Evolutionary conservation across 2,113 vertebrate genomes (phyloP).

Genomic region (Apodemus sylvaticus): DNA sequence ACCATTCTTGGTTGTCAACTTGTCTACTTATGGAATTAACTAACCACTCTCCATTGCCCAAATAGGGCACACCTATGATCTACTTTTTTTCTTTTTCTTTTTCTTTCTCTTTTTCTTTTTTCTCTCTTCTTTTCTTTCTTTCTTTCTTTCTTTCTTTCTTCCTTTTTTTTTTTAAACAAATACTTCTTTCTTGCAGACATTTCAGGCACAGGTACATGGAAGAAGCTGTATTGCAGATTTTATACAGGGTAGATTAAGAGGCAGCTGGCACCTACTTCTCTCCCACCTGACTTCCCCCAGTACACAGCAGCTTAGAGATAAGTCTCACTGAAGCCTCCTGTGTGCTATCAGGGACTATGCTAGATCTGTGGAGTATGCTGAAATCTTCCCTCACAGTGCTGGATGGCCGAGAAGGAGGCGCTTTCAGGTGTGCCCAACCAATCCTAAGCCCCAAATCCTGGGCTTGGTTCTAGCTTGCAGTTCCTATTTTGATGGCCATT

Average conservation of each 20-base stretch:
- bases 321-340: conserved; percentile 54
- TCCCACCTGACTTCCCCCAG: background rate
- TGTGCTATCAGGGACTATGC: conserved; percentile 38
- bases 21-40: background rate
- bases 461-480: conserved; percentile 32
- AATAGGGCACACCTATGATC: background rate
- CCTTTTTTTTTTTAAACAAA: no score
- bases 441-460: conserved; percentile 47
- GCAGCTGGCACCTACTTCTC: conserved; percentile 59
- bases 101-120: no score
- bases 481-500: conserved; percentile 20
- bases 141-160: no score
- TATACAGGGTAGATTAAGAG: conserved; percentile 78
- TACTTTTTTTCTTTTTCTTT: no score
- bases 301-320: conserved; percentile 52
- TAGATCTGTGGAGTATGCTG: background rate
- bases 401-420: background rate
- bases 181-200: conserved; percentile 78
- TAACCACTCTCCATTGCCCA: background rate
- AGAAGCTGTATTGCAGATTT: conserved; percentile 73
- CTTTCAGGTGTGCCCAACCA: conserved; percentile 1
- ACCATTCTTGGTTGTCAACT: background rate
- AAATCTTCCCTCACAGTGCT: background rate
- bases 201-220: conserved; percentile 80
- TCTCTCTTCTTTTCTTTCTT: no score